Conservation (phyloP, 2,888 invertebrate genomes). For the Marasmarcha lunaedactyla region DNA sequence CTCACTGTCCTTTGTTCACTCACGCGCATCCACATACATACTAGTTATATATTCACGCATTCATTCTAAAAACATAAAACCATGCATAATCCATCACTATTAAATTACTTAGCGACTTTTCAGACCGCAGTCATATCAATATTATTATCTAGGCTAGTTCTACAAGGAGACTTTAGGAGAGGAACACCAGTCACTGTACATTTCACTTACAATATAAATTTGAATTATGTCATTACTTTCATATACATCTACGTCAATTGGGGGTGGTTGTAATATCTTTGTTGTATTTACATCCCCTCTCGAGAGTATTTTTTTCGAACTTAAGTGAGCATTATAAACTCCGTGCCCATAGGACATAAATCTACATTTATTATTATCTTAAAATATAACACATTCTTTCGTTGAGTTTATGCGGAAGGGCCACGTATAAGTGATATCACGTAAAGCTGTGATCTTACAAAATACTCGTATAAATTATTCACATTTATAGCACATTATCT, state of each 20-base stretch:
- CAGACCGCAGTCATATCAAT: constrained; percentile 40
- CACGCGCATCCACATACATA: constrained; percentile 14
- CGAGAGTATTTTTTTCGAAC: constrained; percentile 33
- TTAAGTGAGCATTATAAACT: constrained; percentile 58
- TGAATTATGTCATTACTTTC: constrained; percentile 36
- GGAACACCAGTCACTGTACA: constrained; percentile 69
- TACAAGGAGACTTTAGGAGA: constrained; percentile 62
- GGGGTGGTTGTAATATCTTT: constrained; percentile 36
- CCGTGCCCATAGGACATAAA: constrained; percentile 43
- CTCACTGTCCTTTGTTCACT: constrained; percentile 14
- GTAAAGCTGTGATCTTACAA: constrained; percentile 69
- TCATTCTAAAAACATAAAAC: neutral
- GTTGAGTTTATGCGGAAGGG: constrained; percentile 52
- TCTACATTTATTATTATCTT: constrained; percentile 39
- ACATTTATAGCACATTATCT: constrained; percentile 70
- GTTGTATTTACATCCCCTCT: constrained; percentile 56
- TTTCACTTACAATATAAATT: constrained; percentile 43
- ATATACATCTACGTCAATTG: constrained; percentile 40
- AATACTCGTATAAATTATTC: constrained; percentile 70
- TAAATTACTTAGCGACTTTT: constrained; percentile 35
- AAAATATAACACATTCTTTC: constrained; percentile 56
- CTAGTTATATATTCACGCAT: constrained; percentile 1
- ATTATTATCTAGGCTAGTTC: constrained; percentile 43
- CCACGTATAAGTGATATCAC: constrained; percentile 56
- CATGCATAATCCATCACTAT: constrained; percentile 29